Conservation (phyloP, 2,113 vertebrate species). For the Ailuropoda melanoleuca region DNA sequence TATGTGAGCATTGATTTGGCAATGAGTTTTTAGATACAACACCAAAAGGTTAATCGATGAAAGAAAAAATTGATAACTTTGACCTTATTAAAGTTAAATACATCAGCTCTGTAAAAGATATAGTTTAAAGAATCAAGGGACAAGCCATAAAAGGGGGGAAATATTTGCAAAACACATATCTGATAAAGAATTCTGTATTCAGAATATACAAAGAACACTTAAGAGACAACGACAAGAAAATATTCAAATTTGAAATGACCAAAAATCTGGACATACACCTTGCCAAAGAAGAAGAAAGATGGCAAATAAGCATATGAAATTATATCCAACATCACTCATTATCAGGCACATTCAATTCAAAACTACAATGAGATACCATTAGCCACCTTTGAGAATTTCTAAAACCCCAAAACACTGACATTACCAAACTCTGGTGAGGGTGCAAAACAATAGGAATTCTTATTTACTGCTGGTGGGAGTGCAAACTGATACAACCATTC, state of each 20-base stretch:
- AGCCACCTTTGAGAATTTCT: neutral
- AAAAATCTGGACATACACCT: neutral
- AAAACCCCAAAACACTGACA: neutral
- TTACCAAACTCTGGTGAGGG: neutral
- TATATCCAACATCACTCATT: neutral
- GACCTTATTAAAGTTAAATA: neutral
- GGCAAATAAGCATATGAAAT: neutral
- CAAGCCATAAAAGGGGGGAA: neutral
- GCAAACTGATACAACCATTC: neutral
- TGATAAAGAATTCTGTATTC: neutral
- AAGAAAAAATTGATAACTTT: neutral
- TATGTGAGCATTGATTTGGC: neutral
- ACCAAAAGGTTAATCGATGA: neutral
- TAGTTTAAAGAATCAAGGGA: neutral
- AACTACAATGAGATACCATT: neutral
- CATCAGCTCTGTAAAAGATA: neutral
- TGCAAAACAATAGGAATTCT: neutral
- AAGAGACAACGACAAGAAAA: neutral
- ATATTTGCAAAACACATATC: neutral
- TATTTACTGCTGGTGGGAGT: too few relatives aligned
- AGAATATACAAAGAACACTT: neutral
- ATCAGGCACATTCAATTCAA: neutral
- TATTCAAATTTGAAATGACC: neutral
- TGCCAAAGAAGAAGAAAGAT: neutral
- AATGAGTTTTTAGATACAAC: neutral